These are phyloP conservation scores for Saturnia japonica DNA, from an alignment of 2,888 invertebrate genomes.

Conservation along the genomic window DNA sequence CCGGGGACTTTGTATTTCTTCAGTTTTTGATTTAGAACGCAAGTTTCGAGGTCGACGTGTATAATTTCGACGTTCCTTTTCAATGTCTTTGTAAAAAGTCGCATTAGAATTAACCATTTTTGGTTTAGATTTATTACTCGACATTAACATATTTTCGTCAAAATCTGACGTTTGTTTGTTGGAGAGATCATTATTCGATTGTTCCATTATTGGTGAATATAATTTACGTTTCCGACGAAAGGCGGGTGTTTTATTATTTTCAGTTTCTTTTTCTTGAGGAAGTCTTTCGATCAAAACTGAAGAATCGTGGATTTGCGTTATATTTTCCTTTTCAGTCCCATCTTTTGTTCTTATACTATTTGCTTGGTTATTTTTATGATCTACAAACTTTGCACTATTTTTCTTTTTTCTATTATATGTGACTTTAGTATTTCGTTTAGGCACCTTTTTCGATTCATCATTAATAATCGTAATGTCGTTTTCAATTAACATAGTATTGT, in stretches of 20 bases:
- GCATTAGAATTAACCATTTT: constrained; percentile 43
- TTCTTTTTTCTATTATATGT: background rate
- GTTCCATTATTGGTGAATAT: constrained; percentile 63
- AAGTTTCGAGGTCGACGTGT: constrained; percentile 41
- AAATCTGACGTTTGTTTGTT: constrained; percentile 17
- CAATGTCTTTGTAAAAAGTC: constrained; percentile 62
- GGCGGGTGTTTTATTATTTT: constrained; percentile 21
- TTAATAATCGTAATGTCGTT: background rate
- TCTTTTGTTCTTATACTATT: background rate
- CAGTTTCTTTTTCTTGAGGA: background rate
- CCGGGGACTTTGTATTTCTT: constrained; percentile 24
- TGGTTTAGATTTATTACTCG: constrained; percentile 36
- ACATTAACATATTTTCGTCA: constrained; percentile 30
- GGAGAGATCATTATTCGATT: constrained; percentile 30
- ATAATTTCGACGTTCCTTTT: constrained; percentile 49
- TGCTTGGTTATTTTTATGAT: background rate
- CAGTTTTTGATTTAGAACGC: constrained; percentile 31
- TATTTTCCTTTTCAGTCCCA: background rate
- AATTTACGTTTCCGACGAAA: constrained; percentile 61
- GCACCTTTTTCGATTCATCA: background rate
- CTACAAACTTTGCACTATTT: background rate
- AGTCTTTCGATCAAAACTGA: background rate
- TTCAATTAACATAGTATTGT: background rate
- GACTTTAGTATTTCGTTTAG: background rate
- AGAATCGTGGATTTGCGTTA: background rate